phyloP scores from a whole-genome alignment of 1,140 invertebrate genomes.

The Nephotettix cincticeps region DNA sequence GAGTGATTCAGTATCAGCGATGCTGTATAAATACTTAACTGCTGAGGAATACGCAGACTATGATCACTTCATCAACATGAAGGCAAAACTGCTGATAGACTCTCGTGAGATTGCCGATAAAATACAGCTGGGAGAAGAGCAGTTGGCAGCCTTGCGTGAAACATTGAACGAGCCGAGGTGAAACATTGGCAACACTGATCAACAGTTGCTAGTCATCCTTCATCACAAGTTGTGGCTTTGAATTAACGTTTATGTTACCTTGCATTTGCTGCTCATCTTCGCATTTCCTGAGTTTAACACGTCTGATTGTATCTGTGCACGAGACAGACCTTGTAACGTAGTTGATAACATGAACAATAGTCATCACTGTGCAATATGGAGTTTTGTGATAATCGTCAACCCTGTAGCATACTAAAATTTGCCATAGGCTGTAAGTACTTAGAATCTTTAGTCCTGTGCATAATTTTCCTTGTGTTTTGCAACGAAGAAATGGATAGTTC shows the following conservation, averaged over 20 bases:
- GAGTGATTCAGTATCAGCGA: constrained; percentile 69
- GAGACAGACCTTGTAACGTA: neutral
- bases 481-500: no score
- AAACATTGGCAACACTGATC: neutral
- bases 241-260: neutral
- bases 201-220: neutral
- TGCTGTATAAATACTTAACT: constrained; percentile 73
- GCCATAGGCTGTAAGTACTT: neutral
- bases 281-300: neutral
- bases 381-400: neutral
- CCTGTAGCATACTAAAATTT: neutral
- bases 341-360: neutral
- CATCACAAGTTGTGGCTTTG: neutral
- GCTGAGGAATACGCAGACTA: constrained; percentile 79
- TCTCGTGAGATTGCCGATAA: constrained; percentile 83
- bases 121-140: constrained; percentile 83
- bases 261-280: neutral
- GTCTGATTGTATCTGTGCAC: no score
- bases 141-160: constrained; percentile 72
- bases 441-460: neutral
- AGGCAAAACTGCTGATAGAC: constrained; percentile 86
- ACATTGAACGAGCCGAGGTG: constrained; percentile 41
- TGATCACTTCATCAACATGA: constrained; percentile 88
- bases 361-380: neutral
- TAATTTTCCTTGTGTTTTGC: no score